Base-by-base conservation (phyloP, 2,797 vertebrate genomes). In the Botia kubotai region DNA sequence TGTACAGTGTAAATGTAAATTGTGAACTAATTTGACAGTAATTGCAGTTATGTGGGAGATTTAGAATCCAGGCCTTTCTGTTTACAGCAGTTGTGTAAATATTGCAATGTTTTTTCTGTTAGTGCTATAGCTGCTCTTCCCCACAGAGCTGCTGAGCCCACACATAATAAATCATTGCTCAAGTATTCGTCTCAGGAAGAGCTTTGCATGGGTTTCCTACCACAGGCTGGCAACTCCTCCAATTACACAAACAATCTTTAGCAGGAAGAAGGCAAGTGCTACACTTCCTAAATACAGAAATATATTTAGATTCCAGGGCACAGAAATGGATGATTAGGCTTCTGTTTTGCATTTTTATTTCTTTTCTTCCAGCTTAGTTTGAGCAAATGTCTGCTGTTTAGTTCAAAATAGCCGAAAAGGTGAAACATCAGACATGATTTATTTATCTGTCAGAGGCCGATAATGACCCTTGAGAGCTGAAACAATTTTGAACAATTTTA, bases 401-500 rank as follows among this genome's bases (percentile, higher is more conserved):
- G 65, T 72, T 33, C 43, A 72, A 65, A 62, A 33, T 13, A 4
- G 53, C 73, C 43, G n/a, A 74, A 53, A 80, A 65, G 65, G 62
- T 75, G 73, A 82, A 80, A 55, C 21, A 1, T 33, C 63, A 72
- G 21, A 10, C 55, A 66, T 83, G 80, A 87, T 87, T 85, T 82
- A 86, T 87, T 75, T 70, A 70, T 75, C 82, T 84, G 84, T 82
- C 82, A 69, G 72, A 76, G 69, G 77, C 29, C 79, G 57, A 88
- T 89, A 86, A 86, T 86, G 74, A 85, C 81, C 82, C 69, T 48
- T 76, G 77, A 86, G 85, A 84, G 82, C 55, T 33, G 3, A 53
- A 72, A n/a, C 66, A 16, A 55, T 83, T 84, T 82, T 67, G 26
- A 55, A 69, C 75, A 79, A 68, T 48, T 82, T 74, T 39, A 50